phyloP scores from a whole-genome alignment of 1,140 invertebrate genomes.

The Panagrolaimus sp. region DNA sequence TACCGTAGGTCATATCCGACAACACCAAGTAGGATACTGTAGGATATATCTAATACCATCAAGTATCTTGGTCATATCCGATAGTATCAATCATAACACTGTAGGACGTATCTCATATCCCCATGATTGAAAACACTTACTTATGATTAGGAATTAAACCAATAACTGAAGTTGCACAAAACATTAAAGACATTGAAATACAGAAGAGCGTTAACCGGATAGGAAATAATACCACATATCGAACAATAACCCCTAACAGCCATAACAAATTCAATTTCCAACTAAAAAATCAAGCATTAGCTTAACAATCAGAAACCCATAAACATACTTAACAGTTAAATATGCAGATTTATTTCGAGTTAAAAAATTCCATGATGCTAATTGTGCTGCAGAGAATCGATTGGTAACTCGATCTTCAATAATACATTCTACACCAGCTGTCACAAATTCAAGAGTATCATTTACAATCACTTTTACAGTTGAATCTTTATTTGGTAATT shows the following conservation, averaged over 20 bases:
- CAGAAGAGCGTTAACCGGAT: constrained; percentile 39
- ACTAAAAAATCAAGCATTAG: constrained; percentile 32
- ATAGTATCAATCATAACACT: too few relatives aligned
- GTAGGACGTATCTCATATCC: not conserved
- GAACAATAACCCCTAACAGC: constrained; percentile 39
- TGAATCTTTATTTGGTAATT: not conserved
- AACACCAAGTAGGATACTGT: too few relatives aligned
- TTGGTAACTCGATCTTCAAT: constrained; percentile 53
- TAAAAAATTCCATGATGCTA: constrained; percentile 50
- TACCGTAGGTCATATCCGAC: too few relatives aligned
- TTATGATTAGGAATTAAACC: constrained; percentile 34
- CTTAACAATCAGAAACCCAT: not conserved
- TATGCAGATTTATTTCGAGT: constrained; percentile 36
- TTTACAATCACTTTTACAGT: constrained; percentile 20
- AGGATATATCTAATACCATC: too few relatives aligned
- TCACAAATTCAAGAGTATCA: constrained; percentile 14
- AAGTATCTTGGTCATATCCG: too few relatives aligned
- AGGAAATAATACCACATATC: constrained; percentile 44
- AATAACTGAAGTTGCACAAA: constrained; percentile 38
- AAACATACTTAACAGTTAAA: constrained; percentile 33
- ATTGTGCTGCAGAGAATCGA: constrained; percentile 46
- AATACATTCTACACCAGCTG: constrained; percentile 44
- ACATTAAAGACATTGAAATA: constrained; percentile 38
- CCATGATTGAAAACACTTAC: constrained; percentile 25
- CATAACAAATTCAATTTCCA: constrained; percentile 43